Evolutionary conservation across 2,113 vertebrate species (phyloP).

Genomic region (Micronycteris hirsuta): DNA sequence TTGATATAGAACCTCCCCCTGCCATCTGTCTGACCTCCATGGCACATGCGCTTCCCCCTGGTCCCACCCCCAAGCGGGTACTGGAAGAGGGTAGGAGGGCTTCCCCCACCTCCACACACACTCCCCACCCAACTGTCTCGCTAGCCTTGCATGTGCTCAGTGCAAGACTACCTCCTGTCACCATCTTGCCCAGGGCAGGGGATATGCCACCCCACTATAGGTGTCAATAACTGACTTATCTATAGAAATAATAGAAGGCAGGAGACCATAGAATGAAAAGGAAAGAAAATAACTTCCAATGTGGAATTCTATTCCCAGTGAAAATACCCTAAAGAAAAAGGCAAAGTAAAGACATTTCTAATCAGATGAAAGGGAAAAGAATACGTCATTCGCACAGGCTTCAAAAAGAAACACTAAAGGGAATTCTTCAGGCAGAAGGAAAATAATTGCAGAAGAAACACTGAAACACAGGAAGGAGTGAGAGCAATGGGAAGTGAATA

Average conservation of each 20-base stretch:
- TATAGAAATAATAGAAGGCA: neutral
- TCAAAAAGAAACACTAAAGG: neutral
- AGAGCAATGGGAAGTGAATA: neutral
- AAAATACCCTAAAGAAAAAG: neutral
- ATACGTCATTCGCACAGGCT: neutral
- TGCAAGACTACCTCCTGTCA: too few species aligned
- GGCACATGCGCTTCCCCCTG: too few species aligned
- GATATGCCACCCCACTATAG: too few species aligned
- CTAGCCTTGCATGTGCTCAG: too few species aligned
- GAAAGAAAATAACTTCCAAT: neutral
- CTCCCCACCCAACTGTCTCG: too few species aligned
- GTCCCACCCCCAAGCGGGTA: too few species aligned
- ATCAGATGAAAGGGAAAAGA: neutral
- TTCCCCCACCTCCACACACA: too few species aligned
- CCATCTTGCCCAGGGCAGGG: too few species aligned
- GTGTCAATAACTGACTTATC: neutral
- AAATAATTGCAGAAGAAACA: neutral
- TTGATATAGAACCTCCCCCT: too few species aligned
- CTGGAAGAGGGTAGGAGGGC: too few species aligned
- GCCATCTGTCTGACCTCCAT: too few species aligned
- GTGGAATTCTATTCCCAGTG: neutral
- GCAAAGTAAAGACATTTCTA: constrained; percentile 25
- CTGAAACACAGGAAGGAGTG: neutral
- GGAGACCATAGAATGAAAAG: neutral
- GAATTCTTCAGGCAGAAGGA: neutral